phyloP scores from a whole-genome alignment of 2,113 vertebrate species.

The Globicephala melas region DNA sequence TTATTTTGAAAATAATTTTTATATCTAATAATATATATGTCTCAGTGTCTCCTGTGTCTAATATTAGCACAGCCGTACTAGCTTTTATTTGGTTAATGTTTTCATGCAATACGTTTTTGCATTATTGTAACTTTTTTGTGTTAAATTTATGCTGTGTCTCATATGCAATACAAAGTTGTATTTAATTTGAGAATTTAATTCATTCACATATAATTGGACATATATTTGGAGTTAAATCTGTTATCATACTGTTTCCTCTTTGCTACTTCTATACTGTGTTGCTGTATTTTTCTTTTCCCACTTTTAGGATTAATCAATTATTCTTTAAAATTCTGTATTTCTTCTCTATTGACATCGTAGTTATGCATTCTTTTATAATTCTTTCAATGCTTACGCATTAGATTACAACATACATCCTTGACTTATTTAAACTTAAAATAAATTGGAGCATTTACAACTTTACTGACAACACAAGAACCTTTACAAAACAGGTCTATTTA shows the following conservation, averaged over 20 bases:
- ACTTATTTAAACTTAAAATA: background rate
- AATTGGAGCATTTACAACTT: background rate
- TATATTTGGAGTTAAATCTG: background rate
- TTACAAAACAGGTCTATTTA: background rate
- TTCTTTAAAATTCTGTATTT: background rate
- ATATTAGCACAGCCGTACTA: background rate
- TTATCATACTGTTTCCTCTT: background rate
- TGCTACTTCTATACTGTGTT: background rate
- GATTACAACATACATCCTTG: background rate
- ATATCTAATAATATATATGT: background rate
- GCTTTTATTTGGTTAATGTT: background rate
- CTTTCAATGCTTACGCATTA: background rate
- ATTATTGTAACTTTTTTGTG: background rate
- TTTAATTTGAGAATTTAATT: background rate
- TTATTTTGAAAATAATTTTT: background rate
- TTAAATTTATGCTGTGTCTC: background rate
- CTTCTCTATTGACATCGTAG: background rate
- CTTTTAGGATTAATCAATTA: background rate
- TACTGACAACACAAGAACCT: background rate
- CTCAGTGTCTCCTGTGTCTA: background rate
- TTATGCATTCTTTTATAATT: background rate
- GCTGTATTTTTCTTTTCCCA: background rate
- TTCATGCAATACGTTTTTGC: background rate
- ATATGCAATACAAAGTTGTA: background rate
- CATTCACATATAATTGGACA: background rate